Evolutionary conservation across 2,797 vertebrate species (phyloP).

Genomic region (Xyrichtys novacula): DNA sequence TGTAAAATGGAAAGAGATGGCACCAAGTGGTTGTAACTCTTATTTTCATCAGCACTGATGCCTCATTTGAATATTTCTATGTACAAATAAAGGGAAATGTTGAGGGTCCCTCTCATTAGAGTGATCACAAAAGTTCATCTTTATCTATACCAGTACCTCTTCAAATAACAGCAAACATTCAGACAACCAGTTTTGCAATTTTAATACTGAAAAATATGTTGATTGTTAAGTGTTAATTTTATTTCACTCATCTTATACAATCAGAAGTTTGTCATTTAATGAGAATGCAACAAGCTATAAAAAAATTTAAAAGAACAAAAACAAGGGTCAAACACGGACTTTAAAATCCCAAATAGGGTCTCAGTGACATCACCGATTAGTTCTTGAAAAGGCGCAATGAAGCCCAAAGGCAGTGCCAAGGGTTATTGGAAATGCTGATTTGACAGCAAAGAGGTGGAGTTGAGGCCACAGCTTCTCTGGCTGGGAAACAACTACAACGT

Average conservation of each 20-base stretch:
- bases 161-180: no score
- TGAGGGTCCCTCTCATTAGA: background rate
- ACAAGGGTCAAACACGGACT: background rate
- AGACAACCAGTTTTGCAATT: no score
- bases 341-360: background rate
- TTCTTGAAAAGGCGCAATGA: background rate
- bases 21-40: slow-evolving; percentile 43
- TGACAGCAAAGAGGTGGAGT: no score
- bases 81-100: background rate
- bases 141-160: background rate
- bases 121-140: background rate
- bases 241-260: no score
- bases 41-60: slow-evolving; percentile 2
- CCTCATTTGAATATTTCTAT: background rate
- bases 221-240: no score
- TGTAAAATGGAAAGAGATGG: slow-evolving; percentile 46
- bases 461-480: no score
- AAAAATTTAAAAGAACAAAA: background rate
- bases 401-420: background rate
- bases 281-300: background rate
- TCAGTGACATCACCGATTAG: background rate
- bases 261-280: background rate
- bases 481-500: no score
- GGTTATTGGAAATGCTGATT: background rate
- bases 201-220: no score